Percentiles rank a stretch among this genome's conserved stretches.
Evolutionary conservation across 2,113 vertebrate genomes (phyloP).

Genomic region (Chaetops frenatus): DNA sequence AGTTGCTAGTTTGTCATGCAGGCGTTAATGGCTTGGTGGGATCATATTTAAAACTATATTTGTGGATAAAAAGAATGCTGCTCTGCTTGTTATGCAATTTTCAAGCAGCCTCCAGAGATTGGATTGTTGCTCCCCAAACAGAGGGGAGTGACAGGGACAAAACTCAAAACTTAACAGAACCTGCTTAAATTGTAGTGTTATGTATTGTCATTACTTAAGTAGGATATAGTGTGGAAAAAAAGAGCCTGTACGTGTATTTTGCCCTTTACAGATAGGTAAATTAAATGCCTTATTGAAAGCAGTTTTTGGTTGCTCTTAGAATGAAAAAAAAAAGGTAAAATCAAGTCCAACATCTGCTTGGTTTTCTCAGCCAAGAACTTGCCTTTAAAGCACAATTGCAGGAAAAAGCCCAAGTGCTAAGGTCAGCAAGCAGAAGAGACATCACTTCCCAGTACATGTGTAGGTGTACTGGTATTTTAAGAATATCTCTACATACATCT

Average conservation of each 20-base stretch:
- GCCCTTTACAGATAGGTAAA: background rate
- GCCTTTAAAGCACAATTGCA: constrained; percentile 9
- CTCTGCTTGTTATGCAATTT: background rate
- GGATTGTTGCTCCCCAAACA: background rate
- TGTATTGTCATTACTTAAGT: background rate
- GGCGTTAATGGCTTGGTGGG: constrained; percentile 28
- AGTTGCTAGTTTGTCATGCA: constrained; percentile 24
- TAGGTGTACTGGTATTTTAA: background rate
- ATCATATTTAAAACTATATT: constrained; percentile 33
- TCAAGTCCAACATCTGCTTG: background rate
- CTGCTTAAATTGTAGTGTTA: background rate
- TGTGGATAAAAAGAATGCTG: background rate
- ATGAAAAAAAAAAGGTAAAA: background rate
- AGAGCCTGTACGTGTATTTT: background rate
- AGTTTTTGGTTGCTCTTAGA: background rate
- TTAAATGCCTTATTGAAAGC: background rate
- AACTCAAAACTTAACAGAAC: background rate
- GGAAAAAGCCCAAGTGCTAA: background rate
- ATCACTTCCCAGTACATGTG: background rate
- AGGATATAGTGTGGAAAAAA: background rate
- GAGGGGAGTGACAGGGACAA: background rate
- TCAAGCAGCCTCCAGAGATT: background rate
- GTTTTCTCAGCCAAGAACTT: constrained; percentile 28
- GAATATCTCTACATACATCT: background rate
- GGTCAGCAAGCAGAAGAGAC: background rate